Conservation (phyloP, 2,113 vertebrate species). For the Eptesicus fuscus region DNA sequence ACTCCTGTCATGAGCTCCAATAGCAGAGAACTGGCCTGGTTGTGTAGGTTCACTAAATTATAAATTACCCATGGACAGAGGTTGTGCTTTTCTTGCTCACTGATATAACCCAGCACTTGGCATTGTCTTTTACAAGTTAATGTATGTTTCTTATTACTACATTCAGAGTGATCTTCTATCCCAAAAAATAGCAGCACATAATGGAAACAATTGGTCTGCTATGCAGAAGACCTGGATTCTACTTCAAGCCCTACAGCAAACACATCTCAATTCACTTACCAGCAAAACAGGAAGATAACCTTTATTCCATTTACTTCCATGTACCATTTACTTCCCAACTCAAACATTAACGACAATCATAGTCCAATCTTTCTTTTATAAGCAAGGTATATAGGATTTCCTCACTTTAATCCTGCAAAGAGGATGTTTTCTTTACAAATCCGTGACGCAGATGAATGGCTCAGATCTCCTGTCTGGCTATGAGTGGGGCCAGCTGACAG, state of each 20-base stretch:
- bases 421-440: not conserved
- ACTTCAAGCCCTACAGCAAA: not conserved
- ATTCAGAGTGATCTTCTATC: not conserved
- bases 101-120: not conserved
- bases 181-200: not conserved
- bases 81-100: not conserved
- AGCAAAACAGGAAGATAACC: not conserved
- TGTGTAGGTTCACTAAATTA: no score
- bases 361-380: not conserved
- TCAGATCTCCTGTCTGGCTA: not conserved
- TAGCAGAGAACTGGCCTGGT: not conserved
- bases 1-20: not conserved
- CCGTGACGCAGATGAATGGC: not conserved
- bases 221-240: not conserved
- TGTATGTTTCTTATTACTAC: not conserved
- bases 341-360: not conserved
- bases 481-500: not conserved
- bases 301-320: not conserved
- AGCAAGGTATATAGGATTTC: not conserved
- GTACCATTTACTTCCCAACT: not conserved
- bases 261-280: not conserved
- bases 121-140: not conserved
- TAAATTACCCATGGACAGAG: not conserved
- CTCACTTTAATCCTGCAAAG: not conserved
- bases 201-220: not conserved